phyloP scores from a whole-genome alignment of 2,113 vertebrate species.

The Silurus meridionalis region DNA sequence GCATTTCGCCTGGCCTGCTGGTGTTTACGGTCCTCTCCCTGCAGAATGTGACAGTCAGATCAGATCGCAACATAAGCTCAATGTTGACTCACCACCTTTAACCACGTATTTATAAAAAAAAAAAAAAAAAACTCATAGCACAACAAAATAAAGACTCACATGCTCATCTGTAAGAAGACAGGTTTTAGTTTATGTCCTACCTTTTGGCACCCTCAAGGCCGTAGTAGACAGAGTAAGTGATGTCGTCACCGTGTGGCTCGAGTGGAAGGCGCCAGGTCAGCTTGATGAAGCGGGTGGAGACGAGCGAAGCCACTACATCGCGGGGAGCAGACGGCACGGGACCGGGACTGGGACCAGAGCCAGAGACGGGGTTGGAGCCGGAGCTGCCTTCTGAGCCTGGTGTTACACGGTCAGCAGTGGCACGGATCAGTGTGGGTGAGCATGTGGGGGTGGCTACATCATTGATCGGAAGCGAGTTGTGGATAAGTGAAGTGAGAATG shows the following conservation, averaged over 20 bases:
- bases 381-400: conserved; percentile 82
- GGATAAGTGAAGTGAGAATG: conserved; percentile 44
- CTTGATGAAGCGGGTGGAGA: conserved; percentile 98
- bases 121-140: background rate
- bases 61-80: conserved; percentile 1
- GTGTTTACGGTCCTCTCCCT: conserved; percentile 94
- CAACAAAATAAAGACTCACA: background rate
- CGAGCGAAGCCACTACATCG: conserved; percentile 94
- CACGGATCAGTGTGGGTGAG: conserved; percentile 98
- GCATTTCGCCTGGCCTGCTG: conserved; percentile 87
- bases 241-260: conserved; percentile 89
- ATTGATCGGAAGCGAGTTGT: conserved; percentile 70
- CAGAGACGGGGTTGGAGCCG: conserved; percentile 58
- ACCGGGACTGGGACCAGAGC: conserved; percentile 64
- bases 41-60: conserved; percentile 1
- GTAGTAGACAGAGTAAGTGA: conserved; percentile 96
- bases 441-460: conserved; percentile 94
- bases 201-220: conserved; percentile 87
- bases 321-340: conserved; percentile 89
- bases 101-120: background rate
- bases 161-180: background rate
- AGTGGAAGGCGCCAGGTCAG: conserved; percentile 92
- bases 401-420: conserved; percentile 99
- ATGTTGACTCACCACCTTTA: background rate
- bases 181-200: conserved; percentile 63